Evolutionary conservation across 2,113 vertebrate species (phyloP).

Genomic region (Pantherophis guttatus): DNA sequence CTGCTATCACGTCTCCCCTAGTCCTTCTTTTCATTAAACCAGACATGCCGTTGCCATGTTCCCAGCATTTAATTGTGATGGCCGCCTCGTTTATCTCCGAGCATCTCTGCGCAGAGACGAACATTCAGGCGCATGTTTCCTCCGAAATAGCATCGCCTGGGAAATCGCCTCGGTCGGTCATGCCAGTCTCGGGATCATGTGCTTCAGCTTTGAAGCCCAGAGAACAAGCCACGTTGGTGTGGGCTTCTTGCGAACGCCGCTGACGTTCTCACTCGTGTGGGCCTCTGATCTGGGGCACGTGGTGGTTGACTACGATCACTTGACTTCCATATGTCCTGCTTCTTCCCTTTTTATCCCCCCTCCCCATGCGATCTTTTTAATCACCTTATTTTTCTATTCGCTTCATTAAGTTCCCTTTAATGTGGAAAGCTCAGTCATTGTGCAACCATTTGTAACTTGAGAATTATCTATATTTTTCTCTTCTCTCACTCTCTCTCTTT

Average conservation of each 20-base stretch:
- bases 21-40: neutral
- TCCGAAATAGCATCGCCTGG: neutral
- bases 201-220: neutral
- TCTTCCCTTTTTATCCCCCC: accelerated
- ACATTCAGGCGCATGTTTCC: neutral
- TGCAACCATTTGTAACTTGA: neutral
- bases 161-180: neutral
- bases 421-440: neutral
- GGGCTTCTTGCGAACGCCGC: too few relatives aligned
- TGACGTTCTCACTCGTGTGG: neutral
- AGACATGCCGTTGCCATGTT: neutral
- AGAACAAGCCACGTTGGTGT: neutral
- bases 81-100: neutral
- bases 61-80: neutral
- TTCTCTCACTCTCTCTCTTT: too few relatives aligned
- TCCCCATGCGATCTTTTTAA: neutral
- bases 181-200: neutral
- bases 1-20: too few relatives aligned
- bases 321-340: neutral
- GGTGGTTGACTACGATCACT: neutral
- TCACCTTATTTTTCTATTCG: accelerated
- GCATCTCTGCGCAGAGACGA: neutral
- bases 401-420: neutral
- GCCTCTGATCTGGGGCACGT: neutral
- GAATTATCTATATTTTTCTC: neutral